Conservation (phyloP, 1,140 invertebrate genomes). For the Pseudomyrmex sp. region DNA sequence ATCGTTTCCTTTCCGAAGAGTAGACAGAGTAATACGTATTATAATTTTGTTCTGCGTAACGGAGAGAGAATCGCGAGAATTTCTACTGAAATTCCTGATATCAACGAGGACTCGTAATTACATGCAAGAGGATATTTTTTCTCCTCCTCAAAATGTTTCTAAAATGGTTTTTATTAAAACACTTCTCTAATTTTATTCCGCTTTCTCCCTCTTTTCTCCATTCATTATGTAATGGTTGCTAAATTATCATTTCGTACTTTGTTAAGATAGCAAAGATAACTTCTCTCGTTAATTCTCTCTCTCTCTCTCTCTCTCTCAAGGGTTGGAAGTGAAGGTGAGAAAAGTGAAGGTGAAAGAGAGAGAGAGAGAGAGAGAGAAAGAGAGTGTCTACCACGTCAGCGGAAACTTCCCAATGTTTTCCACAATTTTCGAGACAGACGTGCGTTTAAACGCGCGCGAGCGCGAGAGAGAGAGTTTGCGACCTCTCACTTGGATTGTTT, state of each 20-base stretch:
- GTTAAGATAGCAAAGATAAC: conserved; percentile 9
- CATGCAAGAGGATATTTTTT: too few relatives aligned
- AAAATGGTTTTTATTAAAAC: too few relatives aligned
- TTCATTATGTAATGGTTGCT: neutral
- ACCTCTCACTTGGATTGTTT: conserved; percentile 64
- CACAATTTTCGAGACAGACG: conserved; percentile 56
- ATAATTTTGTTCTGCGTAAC: neutral
- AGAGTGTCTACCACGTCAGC: conserved; percentile 27
- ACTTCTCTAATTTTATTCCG: neutral
- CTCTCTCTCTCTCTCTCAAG: neutral
- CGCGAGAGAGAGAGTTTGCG: conserved; percentile 21
- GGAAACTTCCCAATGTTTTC: conserved; percentile 55
- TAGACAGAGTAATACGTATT: neutral
- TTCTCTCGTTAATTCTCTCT: neutral
- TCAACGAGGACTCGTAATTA: too few relatives aligned
- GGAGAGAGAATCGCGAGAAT: neutral
- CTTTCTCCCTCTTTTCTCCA: neutral
- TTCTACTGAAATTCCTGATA: neutral
- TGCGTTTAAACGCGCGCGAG: conserved; percentile 32
- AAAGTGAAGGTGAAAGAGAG: conserved; percentile 39
- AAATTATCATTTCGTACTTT: conserved; percentile 1
- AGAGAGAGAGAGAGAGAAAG: too few relatives aligned
- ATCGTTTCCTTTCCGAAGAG: conserved; percentile 15
- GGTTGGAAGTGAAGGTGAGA: conserved; percentile 40
- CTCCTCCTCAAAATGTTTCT: too few relatives aligned